phyloP scores from a whole-genome alignment of 2,888 invertebrate species.

The Meteorus cinctellus region DNA sequence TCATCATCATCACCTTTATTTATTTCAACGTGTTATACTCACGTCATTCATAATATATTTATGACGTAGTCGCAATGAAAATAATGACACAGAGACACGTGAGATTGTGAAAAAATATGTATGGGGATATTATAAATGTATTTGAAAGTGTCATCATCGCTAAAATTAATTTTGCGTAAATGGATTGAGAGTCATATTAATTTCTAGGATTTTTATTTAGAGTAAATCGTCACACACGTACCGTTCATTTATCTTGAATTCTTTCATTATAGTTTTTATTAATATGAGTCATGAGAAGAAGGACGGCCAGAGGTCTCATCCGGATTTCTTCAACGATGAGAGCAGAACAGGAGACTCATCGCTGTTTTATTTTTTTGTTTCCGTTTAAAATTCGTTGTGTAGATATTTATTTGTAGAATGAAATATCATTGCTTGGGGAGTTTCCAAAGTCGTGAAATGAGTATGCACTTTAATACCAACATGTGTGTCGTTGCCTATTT shows the following conservation, averaged over 20 bases:
- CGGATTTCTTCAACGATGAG: slow-evolving; percentile 6
- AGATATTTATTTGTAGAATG: slow-evolving; percentile 9
- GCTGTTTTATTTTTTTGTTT: neutral
- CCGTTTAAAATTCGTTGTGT: neutral
- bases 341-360: slow-evolving; percentile 25
- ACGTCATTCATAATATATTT: slow-evolving; percentile 42
- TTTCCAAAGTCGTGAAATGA: slow-evolving; percentile 15
- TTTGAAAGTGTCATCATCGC: slow-evolving; percentile 5
- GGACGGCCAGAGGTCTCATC: slow-evolving; percentile 47
- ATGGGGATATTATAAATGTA: neutral
- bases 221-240: slow-evolving; percentile 30
- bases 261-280: slow-evolving; percentile 33
- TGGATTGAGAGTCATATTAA: neutral
- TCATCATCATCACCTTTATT: slow-evolving; percentile 28
- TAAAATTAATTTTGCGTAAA: neutral
- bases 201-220: slow-evolving; percentile 51
- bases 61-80: slow-evolving; percentile 39
- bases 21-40: slow-evolving; percentile 34
- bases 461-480: neutral
- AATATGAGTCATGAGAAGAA: slow-evolving; percentile 57
- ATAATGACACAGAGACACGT: slow-evolving; percentile 19
- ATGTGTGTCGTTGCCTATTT: neutral
- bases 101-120: neutral
- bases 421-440: slow-evolving; percentile 15
- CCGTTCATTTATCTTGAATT: slow-evolving; percentile 59